These are phyloP conservation scores for Cyrtorhinus lividipennis DNA, from an alignment of 1,140 invertebrate genomes.

Conservation along the genomic window DNA sequence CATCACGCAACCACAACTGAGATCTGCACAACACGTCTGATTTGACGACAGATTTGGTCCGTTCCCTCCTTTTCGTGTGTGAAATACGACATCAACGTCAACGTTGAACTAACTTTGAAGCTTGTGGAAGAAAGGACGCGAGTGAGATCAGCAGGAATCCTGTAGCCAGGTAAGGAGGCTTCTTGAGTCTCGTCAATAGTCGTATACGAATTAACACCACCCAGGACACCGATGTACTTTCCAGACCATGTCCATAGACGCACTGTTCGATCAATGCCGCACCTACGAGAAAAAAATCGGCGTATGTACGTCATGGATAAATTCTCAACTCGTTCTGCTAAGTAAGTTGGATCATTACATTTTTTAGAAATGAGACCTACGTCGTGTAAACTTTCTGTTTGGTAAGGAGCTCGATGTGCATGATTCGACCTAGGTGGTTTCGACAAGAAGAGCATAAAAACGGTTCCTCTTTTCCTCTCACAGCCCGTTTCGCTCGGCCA, in stretches of 20 bases:
- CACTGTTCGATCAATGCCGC: conserved; percentile 1
- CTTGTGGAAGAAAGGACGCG: conserved; percentile 12
- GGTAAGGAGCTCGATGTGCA: conserved; percentile 41
- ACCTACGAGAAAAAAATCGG: not conserved
- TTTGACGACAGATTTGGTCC: no score
- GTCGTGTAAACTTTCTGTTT: conserved; percentile 25
- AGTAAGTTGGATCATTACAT: no score
- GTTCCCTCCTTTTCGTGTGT: no score
- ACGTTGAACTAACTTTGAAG: conserved; percentile 7
- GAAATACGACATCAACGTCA: no score
- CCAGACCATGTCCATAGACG: conserved; percentile 10
- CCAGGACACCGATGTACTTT: conserved; percentile 9
- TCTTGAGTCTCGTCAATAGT: not conserved
- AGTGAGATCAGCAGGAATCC: conserved; percentile 10
- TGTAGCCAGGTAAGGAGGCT: not conserved
- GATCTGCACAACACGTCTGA: no score
- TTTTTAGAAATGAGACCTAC: conserved; percentile 15
- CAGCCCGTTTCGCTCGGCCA: conserved; percentile 44
- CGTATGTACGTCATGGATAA: no score
- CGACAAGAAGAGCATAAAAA: conserved; percentile 46
- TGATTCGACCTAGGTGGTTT: conserved; percentile 43
- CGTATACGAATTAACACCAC: not conserved
- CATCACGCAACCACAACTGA: no score
- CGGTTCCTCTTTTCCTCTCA: conserved; percentile 41
- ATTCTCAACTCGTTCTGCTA: no score